Conservation (phyloP, 2,797 vertebrate genomes). For the Bufotes viridis region DNA sequence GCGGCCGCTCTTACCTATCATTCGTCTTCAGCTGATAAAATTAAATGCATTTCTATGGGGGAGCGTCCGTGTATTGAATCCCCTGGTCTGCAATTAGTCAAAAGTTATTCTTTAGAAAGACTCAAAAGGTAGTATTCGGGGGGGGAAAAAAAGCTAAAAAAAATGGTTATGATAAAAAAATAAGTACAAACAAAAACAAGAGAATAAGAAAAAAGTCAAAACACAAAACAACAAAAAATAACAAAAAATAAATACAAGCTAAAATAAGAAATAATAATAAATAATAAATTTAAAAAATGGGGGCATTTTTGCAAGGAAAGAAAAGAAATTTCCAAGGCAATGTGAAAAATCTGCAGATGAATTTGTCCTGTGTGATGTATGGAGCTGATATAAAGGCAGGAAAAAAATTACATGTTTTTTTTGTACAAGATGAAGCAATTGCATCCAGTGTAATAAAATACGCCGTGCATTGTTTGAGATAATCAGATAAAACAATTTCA, state of each 20-base stretch:
- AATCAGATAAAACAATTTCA: constrained; percentile 68
- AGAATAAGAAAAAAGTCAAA: too few relatives aligned
- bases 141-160: not conserved
- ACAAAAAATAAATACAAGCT: too few relatives aligned
- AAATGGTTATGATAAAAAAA: too few relatives aligned
- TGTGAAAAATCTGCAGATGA: constrained; percentile 7
- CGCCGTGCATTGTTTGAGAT: constrained; percentile 63
- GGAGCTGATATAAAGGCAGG: not conserved
- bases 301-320: constrained; percentile 50
- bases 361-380: constrained; percentile 6
- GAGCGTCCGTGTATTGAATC: constrained; percentile 5
- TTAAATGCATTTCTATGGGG: constrained; percentile 17
- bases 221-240: too few relatives aligned
- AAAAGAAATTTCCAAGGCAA: constrained; percentile 43
- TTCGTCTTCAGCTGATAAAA: constrained; percentile 52
- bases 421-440: constrained; percentile 48
- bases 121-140: constrained; percentile 62
- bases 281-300: not conserved
- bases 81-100: constrained; percentile 36
- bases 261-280: not conserved
- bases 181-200: too few relatives aligned
- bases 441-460: constrained; percentile 66
- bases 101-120: constrained; percentile 49
- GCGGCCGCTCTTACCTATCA: constrained; percentile 3
- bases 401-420: constrained; percentile 8